Evolutionary conservation across 2,888 invertebrate species (phyloP), one percentile per base, ranked within the genome.

Genomic region (Ormia ochracea): DNA sequence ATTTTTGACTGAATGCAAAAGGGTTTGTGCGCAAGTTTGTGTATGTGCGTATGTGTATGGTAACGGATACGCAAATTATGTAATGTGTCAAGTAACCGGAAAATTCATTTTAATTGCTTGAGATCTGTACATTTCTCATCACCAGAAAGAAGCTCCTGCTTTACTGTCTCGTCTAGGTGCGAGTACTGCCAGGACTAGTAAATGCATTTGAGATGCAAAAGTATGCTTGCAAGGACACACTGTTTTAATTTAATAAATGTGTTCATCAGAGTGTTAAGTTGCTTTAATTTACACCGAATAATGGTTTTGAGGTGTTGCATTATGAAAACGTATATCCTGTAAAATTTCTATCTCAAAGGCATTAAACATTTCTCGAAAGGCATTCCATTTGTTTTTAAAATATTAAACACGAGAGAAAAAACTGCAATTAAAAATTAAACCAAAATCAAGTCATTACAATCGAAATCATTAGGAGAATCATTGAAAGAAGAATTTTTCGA

Each of bases 61-160:
- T 58, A 83, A 75, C 84, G 88, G 88, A 88, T 82, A 86, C 87
- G 87, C 87, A 87, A 87, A 87, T 87, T 87, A 87, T 87, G 87
- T 88, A 87, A 85, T 86, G 87, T 88, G 87, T 87, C 87, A 87
- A 87, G 87, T 86, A 85, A 85, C 87, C 87, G 88, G 87, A 88
- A 87, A 87, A 87, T 88, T 84, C 85, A 86, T 87, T 88, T 88
- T 88, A 87, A 87, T 87, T 87, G 88, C 87, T 85, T 56, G 28
- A 19, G 23, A 48, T 48, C 74, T 65, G 31, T 31, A 10, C n/a
- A 12, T 41, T 41, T 17, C 41, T 52, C 28, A 31, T 66, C 56
- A 50, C 41, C 41, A 38, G 9, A n/a, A 48, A 48, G 9, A n/a
- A 48, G 38, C 28, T 50, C 43, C 7, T 12, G 52, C 14, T 31